Conservation (phyloP, 2,113 vertebrate species). For the Psittacus erithacus region DNA sequence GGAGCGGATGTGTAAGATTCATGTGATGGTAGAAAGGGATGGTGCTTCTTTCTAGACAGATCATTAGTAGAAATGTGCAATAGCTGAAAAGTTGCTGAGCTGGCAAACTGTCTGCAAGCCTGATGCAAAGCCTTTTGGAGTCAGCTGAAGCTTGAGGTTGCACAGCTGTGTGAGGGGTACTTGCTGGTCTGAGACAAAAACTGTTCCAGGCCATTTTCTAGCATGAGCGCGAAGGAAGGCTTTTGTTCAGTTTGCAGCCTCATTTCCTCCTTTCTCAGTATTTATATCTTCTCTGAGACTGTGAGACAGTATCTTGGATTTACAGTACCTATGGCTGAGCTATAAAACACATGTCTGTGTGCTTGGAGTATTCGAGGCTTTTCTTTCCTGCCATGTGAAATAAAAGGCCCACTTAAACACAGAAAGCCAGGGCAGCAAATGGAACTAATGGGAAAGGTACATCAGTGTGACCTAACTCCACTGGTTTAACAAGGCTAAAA, state of each 20-base stretch:
- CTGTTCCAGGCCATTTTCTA: background rate
- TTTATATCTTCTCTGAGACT: constrained; percentile 26
- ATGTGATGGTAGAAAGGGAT: background rate
- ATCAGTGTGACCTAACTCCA: constrained; percentile 71
- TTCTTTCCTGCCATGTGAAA: constrained; percentile 12
- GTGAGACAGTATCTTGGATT: constrained; percentile 15
- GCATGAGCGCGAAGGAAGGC: background rate
- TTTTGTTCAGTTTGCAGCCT: constrained; percentile 31
- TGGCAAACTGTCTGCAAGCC: background rate
- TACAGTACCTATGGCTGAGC: background rate
- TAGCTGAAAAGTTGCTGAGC: background rate
- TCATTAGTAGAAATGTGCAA: background rate
- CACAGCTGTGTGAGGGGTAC: background rate
- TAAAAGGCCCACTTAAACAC: constrained; percentile 15
- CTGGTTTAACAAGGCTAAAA: constrained; percentile 76
- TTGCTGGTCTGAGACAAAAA: background rate
- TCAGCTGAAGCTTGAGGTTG: background rate
- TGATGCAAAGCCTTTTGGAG: background rate
- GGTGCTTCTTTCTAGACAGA: background rate
- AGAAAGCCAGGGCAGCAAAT: constrained; percentile 20
- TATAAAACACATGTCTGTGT: constrained; percentile 34
- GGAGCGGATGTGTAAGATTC: background rate
- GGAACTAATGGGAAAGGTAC: constrained; percentile 60
- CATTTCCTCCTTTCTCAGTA: background rate
- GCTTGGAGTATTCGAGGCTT: background rate